Conservation (phyloP, 2,113 vertebrate species). For the Sinocyclocheilus anophthalmus region DNA sequence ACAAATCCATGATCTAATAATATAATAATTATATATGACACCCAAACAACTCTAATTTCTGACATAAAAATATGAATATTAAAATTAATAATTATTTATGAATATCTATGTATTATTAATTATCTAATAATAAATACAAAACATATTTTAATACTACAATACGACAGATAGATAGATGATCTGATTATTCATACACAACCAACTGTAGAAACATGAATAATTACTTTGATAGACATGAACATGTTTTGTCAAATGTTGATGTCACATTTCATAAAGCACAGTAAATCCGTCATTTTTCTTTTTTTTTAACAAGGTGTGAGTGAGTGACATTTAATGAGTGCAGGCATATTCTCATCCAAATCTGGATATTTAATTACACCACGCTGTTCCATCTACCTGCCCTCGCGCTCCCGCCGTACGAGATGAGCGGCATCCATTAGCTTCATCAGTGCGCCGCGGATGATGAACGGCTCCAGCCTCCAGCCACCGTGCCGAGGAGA, state of each 20-base stretch:
- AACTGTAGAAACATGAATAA: too few relatives aligned
- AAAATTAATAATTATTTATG: too few relatives aligned
- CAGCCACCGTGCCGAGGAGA: constrained; percentile 12
- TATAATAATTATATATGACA: too few relatives aligned
- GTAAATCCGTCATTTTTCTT: neutral
- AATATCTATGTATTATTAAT: too few relatives aligned
- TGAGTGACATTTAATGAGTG: constrained; percentile 27
- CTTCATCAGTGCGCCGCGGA: neutral
- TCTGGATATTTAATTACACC: constrained; percentile 35
- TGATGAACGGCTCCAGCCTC: constrained; percentile 9
- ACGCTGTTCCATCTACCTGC: constrained; percentile 2
- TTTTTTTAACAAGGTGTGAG: neutral
- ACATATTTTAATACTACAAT: too few relatives aligned
- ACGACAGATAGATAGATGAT: too few relatives aligned
- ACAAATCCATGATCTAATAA: too few relatives aligned
- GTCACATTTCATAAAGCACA: neutral
- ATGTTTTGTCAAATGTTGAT: neutral
- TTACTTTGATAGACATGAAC: neutral
- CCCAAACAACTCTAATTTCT: too few relatives aligned
- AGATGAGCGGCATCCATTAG: neutral
- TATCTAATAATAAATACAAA: too few relatives aligned
- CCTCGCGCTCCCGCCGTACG: neutral
- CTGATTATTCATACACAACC: too few relatives aligned
- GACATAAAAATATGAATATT: too few relatives aligned
- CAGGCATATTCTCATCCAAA: constrained; percentile 11